A percentile compares a stretch with the other conserved stretches of the same genome.
Conservation (phyloP, 64 coral and sea anemone species). For the Dendronephthya gigantea region DNA sequence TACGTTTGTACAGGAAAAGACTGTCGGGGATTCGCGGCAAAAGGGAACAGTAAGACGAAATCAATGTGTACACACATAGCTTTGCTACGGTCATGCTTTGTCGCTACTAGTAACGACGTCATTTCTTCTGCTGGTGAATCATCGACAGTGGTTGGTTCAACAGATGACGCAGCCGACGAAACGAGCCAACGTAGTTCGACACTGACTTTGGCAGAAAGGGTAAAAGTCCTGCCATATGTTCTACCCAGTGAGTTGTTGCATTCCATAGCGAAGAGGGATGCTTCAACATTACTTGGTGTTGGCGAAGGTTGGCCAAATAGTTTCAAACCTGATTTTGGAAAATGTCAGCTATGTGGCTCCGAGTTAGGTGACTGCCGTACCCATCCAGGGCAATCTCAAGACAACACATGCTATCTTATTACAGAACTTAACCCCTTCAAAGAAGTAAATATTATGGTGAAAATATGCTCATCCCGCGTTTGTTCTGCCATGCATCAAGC, state of each 20-base stretch:
- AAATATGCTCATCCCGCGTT: neutral
- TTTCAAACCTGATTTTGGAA: neutral
- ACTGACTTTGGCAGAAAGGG: neutral
- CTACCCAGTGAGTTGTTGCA: neutral
- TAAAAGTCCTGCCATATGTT: neutral
- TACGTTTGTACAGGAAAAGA: neutral
- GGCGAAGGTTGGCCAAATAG: neutral
- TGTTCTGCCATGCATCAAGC: neutral
- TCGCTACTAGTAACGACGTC: no score
- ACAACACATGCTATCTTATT: neutral
- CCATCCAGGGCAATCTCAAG: neutral
- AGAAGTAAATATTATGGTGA: neutral
- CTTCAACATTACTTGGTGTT: neutral
- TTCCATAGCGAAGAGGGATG: neutral
- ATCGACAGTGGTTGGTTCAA: neutral
- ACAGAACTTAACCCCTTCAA: constrained; percentile 12
- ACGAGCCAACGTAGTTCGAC: neutral
- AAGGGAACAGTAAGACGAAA: neutral
- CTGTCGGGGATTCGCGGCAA: neutral
- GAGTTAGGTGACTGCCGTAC: neutral
- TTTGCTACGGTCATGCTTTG: neutral
- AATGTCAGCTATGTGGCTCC: neutral
- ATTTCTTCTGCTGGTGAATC: neutral
- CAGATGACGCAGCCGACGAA: neutral
- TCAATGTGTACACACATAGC: neutral